These are phyloP conservation scores for Holotrichia oblita DNA, from an alignment of 1,140 invertebrate genomes.

Conservation along the genomic window DNA sequence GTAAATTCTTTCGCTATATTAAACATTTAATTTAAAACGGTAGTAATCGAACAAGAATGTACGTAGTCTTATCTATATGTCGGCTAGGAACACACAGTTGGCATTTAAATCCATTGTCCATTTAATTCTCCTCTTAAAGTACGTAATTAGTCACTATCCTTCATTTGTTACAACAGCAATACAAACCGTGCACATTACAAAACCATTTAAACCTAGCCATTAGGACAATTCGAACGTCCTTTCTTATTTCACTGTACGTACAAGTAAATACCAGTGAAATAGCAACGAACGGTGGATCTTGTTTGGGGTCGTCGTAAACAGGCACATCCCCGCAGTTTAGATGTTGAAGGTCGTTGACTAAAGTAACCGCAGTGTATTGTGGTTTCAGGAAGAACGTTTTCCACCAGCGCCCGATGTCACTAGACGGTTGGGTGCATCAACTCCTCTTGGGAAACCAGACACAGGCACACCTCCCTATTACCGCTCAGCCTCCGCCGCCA, in stretches of 20 bases:
- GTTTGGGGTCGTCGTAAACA: slow-evolving; percentile 18
- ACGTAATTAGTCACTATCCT: background rate
- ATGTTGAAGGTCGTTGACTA: slow-evolving; percentile 40
- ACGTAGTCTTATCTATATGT: too few relatives aligned
- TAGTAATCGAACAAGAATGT: too few relatives aligned
- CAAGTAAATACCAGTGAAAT: slow-evolving; percentile 17
- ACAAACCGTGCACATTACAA: background rate
- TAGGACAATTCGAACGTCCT: background rate
- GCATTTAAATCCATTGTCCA: too few relatives aligned
- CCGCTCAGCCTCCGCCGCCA: slow-evolving; percentile 55
- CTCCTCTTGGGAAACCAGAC: slow-evolving; percentile 53
- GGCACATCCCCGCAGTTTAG: background rate
- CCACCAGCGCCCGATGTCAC: slow-evolving; percentile 60
- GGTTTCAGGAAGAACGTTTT: slow-evolving; percentile 59
- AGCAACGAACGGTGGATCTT: slow-evolving; percentile 30
- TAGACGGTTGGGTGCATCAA: slow-evolving; percentile 55
- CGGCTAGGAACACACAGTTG: too few relatives aligned
- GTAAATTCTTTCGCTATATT: too few relatives aligned
- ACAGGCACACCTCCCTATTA: slow-evolving; percentile 59
- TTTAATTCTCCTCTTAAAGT: background rate
- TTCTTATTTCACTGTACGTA: slow-evolving; percentile 15
- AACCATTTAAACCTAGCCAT: background rate
- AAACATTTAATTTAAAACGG: too few relatives aligned
- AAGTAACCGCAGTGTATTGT: slow-evolving; percentile 39
- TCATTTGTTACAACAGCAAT: too few relatives aligned